Evolutionary conservation across 92 coral and sea anemone species (phyloP), one percentile per base, ranked within the genome.

Genomic region (Palythoa grandis): DNA sequence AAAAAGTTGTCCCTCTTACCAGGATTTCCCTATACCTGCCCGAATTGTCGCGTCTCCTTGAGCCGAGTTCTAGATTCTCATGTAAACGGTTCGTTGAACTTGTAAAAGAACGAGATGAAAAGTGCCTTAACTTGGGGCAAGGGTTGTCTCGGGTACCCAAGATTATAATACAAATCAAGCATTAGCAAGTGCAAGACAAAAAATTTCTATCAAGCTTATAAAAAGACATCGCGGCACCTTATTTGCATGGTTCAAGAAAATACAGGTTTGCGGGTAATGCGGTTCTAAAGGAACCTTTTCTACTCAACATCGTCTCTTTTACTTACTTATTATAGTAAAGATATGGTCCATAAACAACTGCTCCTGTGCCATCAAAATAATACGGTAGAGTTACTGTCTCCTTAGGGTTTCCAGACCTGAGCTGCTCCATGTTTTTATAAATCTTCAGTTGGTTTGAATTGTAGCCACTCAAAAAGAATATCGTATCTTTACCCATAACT

Each of bases 301-400:
- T 11, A 54, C 11, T 7, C 11, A 54, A 11, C 1, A 54, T 16
- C 65, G 0, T 74, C 43, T 20, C 19, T 19, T 39, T 78, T 78
- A 43, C 89, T 15, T 7, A 86, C 89, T 63, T 66, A 66, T 78
- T 78, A 57, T 60, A 86, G 76, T 86, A 86, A 37, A 86, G 89
- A 68, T 77, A 77, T 11, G 78, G 52, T 86, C 85, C 89, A 47
- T 86, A 86, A 78, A 86, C 77, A 14, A 77, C 89, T 38, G 85
- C 72, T 66, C 89, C 89, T 67, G 85, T 86, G 24, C 89, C 89
- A 11, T 56, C 56, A 37, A 86, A 76, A 3, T 23, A 39, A 52
- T 86, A 86, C 11, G 89, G 89, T 38, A 86, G 53, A 58, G 86
- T 86, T 11, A 74, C 20, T 35, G 89, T 86, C 39, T 86, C 61